Conservation (phyloP, 2,888 invertebrate genomes). For the Cataglyphis albicans region DNA sequence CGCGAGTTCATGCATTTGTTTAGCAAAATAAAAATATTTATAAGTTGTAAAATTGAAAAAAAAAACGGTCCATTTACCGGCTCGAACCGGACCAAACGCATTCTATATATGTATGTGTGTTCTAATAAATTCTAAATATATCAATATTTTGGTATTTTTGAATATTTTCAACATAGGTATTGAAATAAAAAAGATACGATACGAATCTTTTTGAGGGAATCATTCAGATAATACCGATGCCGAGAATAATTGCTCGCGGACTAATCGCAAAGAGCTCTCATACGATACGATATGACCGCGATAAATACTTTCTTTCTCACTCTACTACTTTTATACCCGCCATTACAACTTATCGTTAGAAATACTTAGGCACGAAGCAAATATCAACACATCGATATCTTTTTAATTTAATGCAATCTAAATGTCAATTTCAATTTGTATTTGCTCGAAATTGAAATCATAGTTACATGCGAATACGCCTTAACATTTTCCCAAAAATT, state of each 20-base stretch:
- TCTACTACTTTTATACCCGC: background rate
- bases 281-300: constrained; percentile 23
- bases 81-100: background rate
- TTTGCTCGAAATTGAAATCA: background rate
- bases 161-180: background rate
- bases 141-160: background rate
- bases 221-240: constrained; percentile 28
- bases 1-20: too few species aligned
- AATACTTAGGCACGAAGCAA: background rate
- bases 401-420: background rate
- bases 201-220: constrained; percentile 14
- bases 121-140: background rate
- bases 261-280: constrained; percentile 57
- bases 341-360: background rate
- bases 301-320: constrained; percentile 32
- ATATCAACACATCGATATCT: background rate
- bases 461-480: background rate
- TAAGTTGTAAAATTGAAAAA: background rate
- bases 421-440: background rate
- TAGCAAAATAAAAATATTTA: background rate
- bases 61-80: background rate
- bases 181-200: background rate
- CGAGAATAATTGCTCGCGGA: constrained; percentile 56
- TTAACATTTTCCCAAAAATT: background rate
- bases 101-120: background rate